Conservation (phyloP, 2,797 vertebrate genomes). For the Epinephelus coioides region DNA sequence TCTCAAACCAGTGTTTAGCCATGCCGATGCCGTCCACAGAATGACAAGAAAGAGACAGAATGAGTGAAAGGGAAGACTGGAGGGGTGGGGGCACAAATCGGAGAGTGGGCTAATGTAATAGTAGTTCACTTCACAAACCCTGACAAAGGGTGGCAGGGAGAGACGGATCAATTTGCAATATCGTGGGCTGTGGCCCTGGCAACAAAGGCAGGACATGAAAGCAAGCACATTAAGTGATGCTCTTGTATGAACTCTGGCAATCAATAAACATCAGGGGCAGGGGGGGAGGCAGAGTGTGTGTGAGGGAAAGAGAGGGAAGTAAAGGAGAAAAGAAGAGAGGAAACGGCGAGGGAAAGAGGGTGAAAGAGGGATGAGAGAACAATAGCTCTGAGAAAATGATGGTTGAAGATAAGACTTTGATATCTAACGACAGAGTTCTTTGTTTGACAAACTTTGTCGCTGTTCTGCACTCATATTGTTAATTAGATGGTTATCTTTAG, state of each 20-base stretch:
- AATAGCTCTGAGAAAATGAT: slow-evolving; percentile 56
- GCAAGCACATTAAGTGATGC: slow-evolving; percentile 92
- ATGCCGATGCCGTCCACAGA: slow-evolving; percentile 83
- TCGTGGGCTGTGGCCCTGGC: slow-evolving; percentile 87
- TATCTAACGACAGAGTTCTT: slow-evolving; percentile 61
- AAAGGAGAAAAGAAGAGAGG: slow-evolving; percentile 15
- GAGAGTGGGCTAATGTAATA: slow-evolving; percentile 86
- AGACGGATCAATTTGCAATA: slow-evolving; percentile 99
- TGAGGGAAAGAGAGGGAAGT: slow-evolving; percentile 21
- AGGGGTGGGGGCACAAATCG: slow-evolving; percentile 67
- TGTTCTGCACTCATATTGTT: slow-evolving; percentile 70
- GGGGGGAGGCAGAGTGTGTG: slow-evolving; percentile 56
- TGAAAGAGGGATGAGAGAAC: slow-evolving; percentile 40
- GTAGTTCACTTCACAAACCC: slow-evolving; percentile 84
- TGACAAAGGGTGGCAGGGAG: slow-evolving; percentile 88
- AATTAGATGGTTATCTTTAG: slow-evolving; percentile 86
- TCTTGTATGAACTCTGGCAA: slow-evolving; percentile 92
- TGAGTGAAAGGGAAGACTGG: slow-evolving; percentile 79
- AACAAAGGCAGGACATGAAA: slow-evolving; percentile 98
- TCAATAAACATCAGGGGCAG: slow-evolving; percentile 96
- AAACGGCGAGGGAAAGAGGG: slow-evolving; percentile 3
- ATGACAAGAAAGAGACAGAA: slow-evolving; percentile 64
- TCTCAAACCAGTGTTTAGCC: slow-evolving; percentile 88
- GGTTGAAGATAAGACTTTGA: slow-evolving; percentile 58
- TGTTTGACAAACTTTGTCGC: slow-evolving; percentile 78